Evolutionary conservation across 2,797 vertebrate species (phyloP), one percentile per base, ranked within the genome.

Genomic region (Paguma larvata): DNA sequence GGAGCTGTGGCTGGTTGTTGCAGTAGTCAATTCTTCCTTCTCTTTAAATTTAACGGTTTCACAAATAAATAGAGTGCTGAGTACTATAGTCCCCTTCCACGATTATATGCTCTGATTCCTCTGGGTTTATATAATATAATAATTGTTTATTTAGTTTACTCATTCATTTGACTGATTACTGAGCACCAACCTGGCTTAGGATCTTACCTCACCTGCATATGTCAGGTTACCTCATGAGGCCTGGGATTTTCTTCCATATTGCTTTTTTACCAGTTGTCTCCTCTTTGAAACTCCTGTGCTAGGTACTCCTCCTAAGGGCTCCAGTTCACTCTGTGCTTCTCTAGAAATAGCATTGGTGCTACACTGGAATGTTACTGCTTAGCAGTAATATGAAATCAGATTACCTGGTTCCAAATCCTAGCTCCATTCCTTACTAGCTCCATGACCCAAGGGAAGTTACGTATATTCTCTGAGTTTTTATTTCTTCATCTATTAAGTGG

Each of bases 11-110:
- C 56, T 68, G 32, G 38, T 51, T 70, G 46, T 44, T 63, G 23
- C 23, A 6, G 34, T 30, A 65, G 41, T 59, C 72, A 75, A 23
- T 75, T 56, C 27, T 65, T 73, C 32, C 46, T 94, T 86, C 34
- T 90, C 53, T 90, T 97, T 92, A 84, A 84, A 62, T 56, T 46
- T 85, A 88, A 48, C 88, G 78, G 46, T 48, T 80, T 25, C 41
- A 63, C 41, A 53, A 72, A 70, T 83, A 70, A 92, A 59, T 89
- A 63, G 38, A 75, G 41, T 62, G 5, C 48, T 89, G 77, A 94
- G 44, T 73, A 23, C 41, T 85, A 56, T 2, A 46, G 25, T 51
- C 46, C 30, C 87, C n/a, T 72, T 91, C 72, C 65, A 63, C 30
- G 15, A 91, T 75, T 62, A 48, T 51, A 11, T 93, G 65, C 32